Evolutionary conservation across 1,140 invertebrate genomes (phyloP).

Genomic region (Papilio machaon): DNA sequence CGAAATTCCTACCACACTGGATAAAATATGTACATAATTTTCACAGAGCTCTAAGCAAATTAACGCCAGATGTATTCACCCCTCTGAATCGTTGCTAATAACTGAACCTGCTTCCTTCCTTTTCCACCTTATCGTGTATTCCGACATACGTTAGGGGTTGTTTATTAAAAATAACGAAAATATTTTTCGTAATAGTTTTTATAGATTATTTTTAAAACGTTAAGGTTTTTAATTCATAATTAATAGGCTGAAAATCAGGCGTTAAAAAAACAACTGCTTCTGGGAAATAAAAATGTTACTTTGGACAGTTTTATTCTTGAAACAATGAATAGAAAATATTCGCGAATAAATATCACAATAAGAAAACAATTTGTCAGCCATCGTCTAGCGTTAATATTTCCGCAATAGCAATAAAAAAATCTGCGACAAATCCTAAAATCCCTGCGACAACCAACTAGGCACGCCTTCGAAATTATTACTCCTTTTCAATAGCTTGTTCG

Average conservation of each 20-base stretch:
- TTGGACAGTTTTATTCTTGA: neutral
- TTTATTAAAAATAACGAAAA: conserved; percentile 30
- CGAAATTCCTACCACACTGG: conserved; percentile 14
- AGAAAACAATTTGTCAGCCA: conserved; percentile 67
- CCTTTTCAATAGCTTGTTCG: conserved; percentile 60
- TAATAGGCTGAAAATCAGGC: too few species aligned
- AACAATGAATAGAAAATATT: neutral
- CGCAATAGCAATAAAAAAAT: conserved; percentile 77
- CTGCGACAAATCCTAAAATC: conserved; percentile 76
- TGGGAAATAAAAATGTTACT: neutral
- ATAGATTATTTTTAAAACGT: neutral
- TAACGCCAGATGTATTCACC: conserved; percentile 55
- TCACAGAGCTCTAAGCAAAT: conserved; percentile 55
- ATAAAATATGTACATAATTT: conserved; percentile 46
- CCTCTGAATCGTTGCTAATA: conserved; percentile 59
- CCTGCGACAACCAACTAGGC: conserved; percentile 74
- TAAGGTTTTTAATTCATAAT: too few species aligned
- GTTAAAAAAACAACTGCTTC: neutral
- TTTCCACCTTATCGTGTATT: conserved; percentile 31
- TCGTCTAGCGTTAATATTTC: conserved; percentile 72
- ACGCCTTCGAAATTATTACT: conserved; percentile 80
- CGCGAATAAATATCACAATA: conserved; percentile 11
- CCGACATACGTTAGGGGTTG: conserved; percentile 22
- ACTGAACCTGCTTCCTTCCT: conserved; percentile 44
- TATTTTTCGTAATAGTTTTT: neutral